These are phyloP conservation scores for Nephrocerus scutellatus DNA, from an alignment of 2,888 invertebrate genomes.

Conservation along the genomic window DNA sequence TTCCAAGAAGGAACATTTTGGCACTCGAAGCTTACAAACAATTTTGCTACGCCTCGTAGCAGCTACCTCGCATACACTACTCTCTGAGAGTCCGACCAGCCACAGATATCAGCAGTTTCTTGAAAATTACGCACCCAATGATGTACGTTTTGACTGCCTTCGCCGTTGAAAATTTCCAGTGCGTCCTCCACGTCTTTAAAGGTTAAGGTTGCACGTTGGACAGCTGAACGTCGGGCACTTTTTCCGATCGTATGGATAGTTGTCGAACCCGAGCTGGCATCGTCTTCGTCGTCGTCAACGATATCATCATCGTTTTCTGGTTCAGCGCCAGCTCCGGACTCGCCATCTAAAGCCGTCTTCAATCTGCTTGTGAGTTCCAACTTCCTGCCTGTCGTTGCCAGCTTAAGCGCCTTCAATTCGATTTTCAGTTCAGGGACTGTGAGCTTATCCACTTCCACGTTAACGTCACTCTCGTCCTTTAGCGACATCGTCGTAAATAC, in stretches of 20 bases:
- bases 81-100: too few relatives aligned
- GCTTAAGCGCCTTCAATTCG: too few relatives aligned
- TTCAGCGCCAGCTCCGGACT: conserved; percentile 3
- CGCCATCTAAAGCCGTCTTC: conserved; percentile 2
- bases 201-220: conserved; percentile 1
- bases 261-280: conserved; percentile 3
- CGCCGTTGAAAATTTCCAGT: conserved; percentile 1
- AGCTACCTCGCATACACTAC: too few relatives aligned
- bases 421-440: too few relatives aligned
- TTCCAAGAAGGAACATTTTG: conserved; percentile 2
- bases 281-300: conserved; percentile 1
- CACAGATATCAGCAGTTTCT: background rate
- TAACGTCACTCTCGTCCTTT: too few relatives aligned
- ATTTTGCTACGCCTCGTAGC: too few relatives aligned
- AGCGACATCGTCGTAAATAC: too few relatives aligned
- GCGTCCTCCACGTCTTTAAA: conserved; percentile 9
- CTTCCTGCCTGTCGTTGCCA: too few relatives aligned
- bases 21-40: conserved; percentile 8
- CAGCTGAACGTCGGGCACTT: conserved; percentile 2
- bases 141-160: too few relatives aligned
- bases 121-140: too few relatives aligned
- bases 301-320: conserved; percentile 1
- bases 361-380: too few relatives aligned
- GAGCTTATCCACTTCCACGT: too few relatives aligned
- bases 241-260: background rate